Evolutionary conservation across 1,140 invertebrate species (phyloP), one percentile per base, ranked within the genome.

Genomic region (Cyclargus thomasi): DNA sequence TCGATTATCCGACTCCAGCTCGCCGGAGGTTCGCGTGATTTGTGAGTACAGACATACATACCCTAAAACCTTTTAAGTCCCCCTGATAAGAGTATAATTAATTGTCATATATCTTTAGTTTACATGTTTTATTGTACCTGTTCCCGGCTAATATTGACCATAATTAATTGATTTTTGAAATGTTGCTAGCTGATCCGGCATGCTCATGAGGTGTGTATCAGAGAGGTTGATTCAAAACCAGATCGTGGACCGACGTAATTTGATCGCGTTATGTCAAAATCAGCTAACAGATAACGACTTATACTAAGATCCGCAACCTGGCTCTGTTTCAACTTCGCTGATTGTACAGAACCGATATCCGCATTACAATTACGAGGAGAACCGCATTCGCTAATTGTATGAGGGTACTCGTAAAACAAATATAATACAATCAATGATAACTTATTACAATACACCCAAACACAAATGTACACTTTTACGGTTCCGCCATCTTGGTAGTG

Each of bases 41-140:
- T 87, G 82, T 85, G 82, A 69, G 71, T 65, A 75, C 81, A 75
- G 75, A 79, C 75, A 78, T 85, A 85, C 78, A 85, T 82, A 81
- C 74, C 78, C 83, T 83, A 87, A 87, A 87, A 81, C 83, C 85
- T 87, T 85, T 87, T 84, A 85, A 83, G 81, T 81, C 67, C 67
- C 14, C 7, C 53, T 63, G 83, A 87, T 85, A 87, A 77, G 67
- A 74, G 66, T 35, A 78, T 87, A 85, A 87, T 87, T 87, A 87
- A 87, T 87, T 79, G 81, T 23, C 64, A 67, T 11, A 16, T 47
- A 47, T 47, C 39, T 11, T 16, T 2, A 14, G 39, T 16, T 47
- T 47, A 11, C 8, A 16, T 47, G 39, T 47, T 47, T 47, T 47
- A 47, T 47, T 47, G 39, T 47, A 47, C 39, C 39, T 47, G 39